Percentiles rank a stretch among this genome's conserved stretches.
These are phyloP conservation scores for Andrena hattorfiana DNA, from an alignment of 2,888 invertebrate species.

Conservation along the genomic window DNA sequence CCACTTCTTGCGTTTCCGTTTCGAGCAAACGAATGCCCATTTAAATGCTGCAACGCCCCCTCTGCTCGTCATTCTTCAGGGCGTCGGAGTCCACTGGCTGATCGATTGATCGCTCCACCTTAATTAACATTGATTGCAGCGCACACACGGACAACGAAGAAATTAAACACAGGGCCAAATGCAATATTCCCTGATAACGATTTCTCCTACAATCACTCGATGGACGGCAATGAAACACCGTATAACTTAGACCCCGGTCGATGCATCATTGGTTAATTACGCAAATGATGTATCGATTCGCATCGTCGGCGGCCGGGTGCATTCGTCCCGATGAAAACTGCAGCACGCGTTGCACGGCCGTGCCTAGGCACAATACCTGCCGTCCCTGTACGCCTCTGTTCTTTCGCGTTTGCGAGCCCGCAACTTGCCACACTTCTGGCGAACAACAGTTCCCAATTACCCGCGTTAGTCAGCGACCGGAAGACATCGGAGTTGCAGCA, in stretches of 20 bases:
- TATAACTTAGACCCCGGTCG: too few species aligned
- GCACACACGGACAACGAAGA: too few species aligned
- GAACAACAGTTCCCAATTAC: constrained; percentile 57
- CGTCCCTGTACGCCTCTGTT: neutral
- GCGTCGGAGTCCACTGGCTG: too few species aligned
- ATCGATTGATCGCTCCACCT: too few species aligned
- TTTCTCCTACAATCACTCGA: too few species aligned
- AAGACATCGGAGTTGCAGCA: constrained; percentile 43
- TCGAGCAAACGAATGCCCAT: constrained; percentile 26
- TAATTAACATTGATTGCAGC: too few species aligned
- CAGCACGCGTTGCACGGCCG: neutral
- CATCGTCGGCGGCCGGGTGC: neutral
- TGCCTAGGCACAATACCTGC: neutral
- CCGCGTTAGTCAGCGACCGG: constrained; percentile 39
- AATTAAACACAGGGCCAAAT: too few species aligned
- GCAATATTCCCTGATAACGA: too few species aligned
- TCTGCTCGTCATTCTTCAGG: neutral
- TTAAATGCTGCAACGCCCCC: constrained; percentile 24
- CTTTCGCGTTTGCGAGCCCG: constrained; percentile 19
- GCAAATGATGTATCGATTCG: neutral
- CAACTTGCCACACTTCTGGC: constrained; percentile 38
- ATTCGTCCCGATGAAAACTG: neutral
- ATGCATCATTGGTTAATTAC: neutral
- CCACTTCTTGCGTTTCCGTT: constrained; percentile 39
- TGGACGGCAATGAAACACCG: too few species aligned